Percentiles rank a stretch among this genome's conserved stretches.
Conservation (phyloP, 2,888 invertebrate species). For the Papilio elwesi region DNA sequence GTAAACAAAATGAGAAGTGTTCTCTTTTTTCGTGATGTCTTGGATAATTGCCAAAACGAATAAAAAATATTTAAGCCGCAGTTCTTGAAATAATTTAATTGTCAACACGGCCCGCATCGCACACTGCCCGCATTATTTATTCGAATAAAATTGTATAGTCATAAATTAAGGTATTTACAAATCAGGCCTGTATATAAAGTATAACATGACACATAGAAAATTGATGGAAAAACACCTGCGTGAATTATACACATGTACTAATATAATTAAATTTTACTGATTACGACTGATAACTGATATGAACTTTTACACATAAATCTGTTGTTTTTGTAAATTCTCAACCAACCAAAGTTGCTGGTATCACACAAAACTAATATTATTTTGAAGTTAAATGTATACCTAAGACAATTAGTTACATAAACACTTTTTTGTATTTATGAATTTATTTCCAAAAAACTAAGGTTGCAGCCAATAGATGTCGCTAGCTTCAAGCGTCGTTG, state of each 20-base stretch:
- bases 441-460: no score
- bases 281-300: neutral
- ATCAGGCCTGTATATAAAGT: slow-evolving; percentile 28
- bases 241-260: neutral
- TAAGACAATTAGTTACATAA: no score
- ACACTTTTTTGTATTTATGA: no score
- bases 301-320: no score
- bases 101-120: slow-evolving; percentile 22
- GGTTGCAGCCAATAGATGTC: neutral
- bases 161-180: slow-evolving; percentile 34
- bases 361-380: no score
- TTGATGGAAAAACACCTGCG: slow-evolving; percentile 28
- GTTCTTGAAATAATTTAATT: slow-evolving; percentile 30
- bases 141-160: slow-evolving; percentile 17
- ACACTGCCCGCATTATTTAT: slow-evolving; percentile 31
- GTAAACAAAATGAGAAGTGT: no score
- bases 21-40: neutral
- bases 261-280: neutral
- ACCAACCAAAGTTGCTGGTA: no score
- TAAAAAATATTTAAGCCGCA: neutral
- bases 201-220: slow-evolving; percentile 8
- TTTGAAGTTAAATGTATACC: no score
- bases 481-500: neutral
- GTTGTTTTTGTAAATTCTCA: no score
- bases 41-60: neutral